Percentiles rank a stretch among this genome's conserved stretches.
Evolutionary conservation across 2,113 vertebrate genomes (phyloP).

Genomic region (Mystacornis crossleyi): DNA sequence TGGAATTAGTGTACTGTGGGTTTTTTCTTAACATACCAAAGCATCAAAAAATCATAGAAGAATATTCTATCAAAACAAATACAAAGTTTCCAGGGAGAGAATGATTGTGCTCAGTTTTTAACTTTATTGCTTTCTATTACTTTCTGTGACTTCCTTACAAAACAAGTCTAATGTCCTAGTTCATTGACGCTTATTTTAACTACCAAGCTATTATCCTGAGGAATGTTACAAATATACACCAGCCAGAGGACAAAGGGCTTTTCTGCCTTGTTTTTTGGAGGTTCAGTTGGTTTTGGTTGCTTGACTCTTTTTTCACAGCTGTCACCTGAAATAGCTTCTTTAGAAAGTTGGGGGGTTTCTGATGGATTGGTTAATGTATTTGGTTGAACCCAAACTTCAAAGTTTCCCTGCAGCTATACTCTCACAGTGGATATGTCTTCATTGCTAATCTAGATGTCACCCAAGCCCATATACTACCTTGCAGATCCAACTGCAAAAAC

Average conservation of each 20-base stretch:
- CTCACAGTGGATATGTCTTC: not conserved
- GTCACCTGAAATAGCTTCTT: not conserved
- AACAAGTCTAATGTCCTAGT: not conserved
- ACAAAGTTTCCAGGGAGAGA: not conserved
- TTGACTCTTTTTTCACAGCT: not conserved
- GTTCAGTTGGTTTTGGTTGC: not conserved
- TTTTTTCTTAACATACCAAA: not conserved
- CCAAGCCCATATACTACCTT: not conserved
- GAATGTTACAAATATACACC: not conserved
- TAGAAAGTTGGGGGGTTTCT: not conserved
- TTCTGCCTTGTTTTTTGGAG: not conserved
- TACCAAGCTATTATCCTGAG: not conserved
- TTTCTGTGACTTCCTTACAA: not conserved
- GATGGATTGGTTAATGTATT: not conserved
- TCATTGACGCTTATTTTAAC: not conserved
- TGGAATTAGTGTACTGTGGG: not conserved
- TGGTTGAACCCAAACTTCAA: not conserved
- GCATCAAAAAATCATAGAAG: not conserved
- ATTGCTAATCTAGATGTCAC: not conserved
- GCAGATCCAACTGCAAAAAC: not conserved
- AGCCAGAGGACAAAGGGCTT: not conserved
- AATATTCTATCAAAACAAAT: not conserved
- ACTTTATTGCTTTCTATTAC: not conserved
- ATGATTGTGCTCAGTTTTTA: not conserved
- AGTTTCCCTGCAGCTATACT: not conserved